Evolutionary conservation across 35 echinoderm and acorn worm genomes (phyloP).

Genomic region (Diadema setosum): DNA sequence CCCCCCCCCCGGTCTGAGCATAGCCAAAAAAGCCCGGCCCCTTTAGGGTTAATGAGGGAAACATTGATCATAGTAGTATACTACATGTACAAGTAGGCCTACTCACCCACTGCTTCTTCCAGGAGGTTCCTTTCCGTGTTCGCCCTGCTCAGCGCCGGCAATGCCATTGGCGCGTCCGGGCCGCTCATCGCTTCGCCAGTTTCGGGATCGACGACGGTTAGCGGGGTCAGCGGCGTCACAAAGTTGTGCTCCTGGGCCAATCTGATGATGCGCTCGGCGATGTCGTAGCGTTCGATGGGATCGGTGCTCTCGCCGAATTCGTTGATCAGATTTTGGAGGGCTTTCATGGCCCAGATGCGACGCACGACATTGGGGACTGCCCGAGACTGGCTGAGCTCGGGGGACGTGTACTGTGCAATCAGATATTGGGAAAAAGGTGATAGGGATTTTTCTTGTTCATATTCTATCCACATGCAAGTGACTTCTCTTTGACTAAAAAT

Average conservation of each 20-base stretch:
- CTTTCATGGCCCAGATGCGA: conserved; percentile 78
- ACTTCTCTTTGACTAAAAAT: too few species aligned
- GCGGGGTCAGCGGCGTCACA: conserved; percentile 75
- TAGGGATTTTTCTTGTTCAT: too few species aligned
- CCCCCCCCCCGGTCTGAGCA: too few species aligned
- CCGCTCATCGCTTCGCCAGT: conserved; percentile 2
- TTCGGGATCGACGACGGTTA: conserved; percentile 31
- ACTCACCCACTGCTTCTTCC: neutral
- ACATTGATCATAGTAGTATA: too few species aligned
- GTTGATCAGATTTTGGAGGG: conserved; percentile 58
- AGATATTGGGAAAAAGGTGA: too few species aligned
- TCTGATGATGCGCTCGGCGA: conserved; percentile 57
- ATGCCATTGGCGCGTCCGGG: conserved; percentile 14
- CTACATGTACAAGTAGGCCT: too few species aligned
- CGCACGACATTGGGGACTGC: conserved; percentile 64
- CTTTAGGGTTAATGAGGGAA: too few species aligned
- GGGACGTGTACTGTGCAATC: conserved; percentile 35
- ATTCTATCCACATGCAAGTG: too few species aligned
- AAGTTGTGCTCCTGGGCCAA: conserved; percentile 75
- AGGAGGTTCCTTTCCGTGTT: conserved; percentile 33
- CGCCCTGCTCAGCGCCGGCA: conserved; percentile 48
- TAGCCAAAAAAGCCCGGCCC: too few species aligned
- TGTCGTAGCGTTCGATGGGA: neutral
- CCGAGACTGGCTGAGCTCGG: conserved; percentile 32
- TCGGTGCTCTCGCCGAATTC: conserved; percentile 72